Base-by-base conservation (phyloP, 2,797 vertebrate species). In the Rhincodon typus region DNA sequence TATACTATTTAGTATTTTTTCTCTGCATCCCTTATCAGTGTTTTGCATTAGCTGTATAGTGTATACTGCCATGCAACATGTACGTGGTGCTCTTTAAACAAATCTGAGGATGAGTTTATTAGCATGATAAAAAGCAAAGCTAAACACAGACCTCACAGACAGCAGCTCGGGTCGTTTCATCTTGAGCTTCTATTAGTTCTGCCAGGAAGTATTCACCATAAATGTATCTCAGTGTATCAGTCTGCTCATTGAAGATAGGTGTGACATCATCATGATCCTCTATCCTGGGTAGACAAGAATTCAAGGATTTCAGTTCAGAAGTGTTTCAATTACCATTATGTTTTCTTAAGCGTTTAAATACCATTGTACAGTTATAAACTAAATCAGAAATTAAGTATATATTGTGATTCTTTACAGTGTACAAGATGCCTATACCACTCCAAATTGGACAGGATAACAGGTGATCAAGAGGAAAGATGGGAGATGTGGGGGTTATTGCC, bases 191-290 rank as follows among this genome's bases (percentile, higher is more conserved):
- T 6, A 99, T 97, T 67, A 99, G 96, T 90, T 98, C 98, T 69
- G 97, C 96, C 96, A 99, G 97, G 95, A 98, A 97, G 97, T 97
- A 98, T 0, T 98, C 97, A 0, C 97, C 97, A 0, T 97, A 97
- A 0, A 62, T 96, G 95, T 96, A 95, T 42, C 96, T 97, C 96
- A 97, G 96, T 12, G 96, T 90, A 34, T 96, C 97, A 30, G 96
- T 97, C 93, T 98, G 97, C 95, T 95, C 96, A 6, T 96, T 95
- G 96, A 98, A 98, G 27, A 99, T 96, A 27, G 96, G 96, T 96
- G 97, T 96, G 94, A 99, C 97, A 96, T 99, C 98, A 13, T 98
- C 98, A 0, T 98, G 97, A 96, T 99, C 99, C 97, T 98, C 98
- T 38, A 98, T 97, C 97, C 99, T 99, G 97, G 3, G 96, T 70